Percentiles rank a stretch among this genome's conserved stretches.
phyloP scores from a whole-genome alignment of 1,140 invertebrate species.

The Parapsyche elsis region DNA sequence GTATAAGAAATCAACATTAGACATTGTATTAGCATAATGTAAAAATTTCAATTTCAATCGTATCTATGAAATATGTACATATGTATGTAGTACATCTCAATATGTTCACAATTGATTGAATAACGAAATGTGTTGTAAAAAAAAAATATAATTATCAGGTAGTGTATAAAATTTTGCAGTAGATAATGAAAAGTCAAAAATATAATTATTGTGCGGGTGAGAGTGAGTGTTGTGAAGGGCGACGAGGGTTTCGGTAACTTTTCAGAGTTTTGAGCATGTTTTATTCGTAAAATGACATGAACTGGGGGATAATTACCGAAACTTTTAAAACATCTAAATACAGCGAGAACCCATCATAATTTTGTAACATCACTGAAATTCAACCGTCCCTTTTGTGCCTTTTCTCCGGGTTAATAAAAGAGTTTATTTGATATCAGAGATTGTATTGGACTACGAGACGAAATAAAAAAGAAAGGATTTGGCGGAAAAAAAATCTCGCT shows the following conservation, averaged over 20 bases:
- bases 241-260: constrained; percentile 19
- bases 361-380: background rate
- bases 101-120: too few species aligned
- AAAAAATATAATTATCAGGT: too few species aligned
- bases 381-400: background rate
- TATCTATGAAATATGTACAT: too few species aligned
- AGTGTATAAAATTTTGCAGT: background rate
- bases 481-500: background rate
- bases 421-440: background rate
- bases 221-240: background rate
- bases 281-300: constrained; percentile 24
- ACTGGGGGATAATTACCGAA: constrained; percentile 13
- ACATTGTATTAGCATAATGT: too few species aligned
- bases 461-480: background rate
- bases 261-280: constrained; percentile 15
- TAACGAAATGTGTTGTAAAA: too few species aligned
- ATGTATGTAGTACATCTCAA: too few species aligned
- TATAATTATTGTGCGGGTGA: background rate
- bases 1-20: too few species aligned
- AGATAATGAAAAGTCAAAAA: constrained; percentile 30
- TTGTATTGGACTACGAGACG: constrained; percentile 12
- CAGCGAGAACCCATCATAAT: constrained; percentile 12
- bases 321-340: constrained; percentile 27
- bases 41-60: too few species aligned
- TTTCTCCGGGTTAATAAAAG: background rate